A percentile compares a stretch with the other conserved stretches of the same genome.
These are phyloP conservation scores for Oncopodura yosiiana DNA, from an alignment of 1,140 invertebrate genomes.

Conservation along the genomic window DNA sequence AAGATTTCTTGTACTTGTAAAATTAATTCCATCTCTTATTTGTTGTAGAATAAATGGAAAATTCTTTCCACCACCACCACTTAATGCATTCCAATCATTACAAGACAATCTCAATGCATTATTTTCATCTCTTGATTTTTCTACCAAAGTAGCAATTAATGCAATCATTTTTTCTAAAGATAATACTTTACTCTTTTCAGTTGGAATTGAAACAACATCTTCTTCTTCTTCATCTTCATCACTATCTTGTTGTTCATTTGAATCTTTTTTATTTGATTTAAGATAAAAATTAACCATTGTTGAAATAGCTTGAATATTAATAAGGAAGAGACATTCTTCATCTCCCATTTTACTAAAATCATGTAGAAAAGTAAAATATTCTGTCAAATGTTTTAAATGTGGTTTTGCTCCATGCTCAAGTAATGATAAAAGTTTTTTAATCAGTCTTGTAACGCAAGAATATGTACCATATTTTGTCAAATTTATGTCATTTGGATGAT, in stretches of 20 bases:
- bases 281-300: constrained; percentile 86
- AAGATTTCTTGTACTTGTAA: constrained; percentile 81
- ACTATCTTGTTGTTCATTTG: constrained; percentile 40
- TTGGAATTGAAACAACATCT: constrained; percentile 49
- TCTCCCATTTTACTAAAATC: constrained; percentile 93
- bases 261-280: constrained; percentile 59
- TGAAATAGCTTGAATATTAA: constrained; percentile 74
- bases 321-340: constrained; percentile 76
- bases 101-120: constrained; percentile 63
- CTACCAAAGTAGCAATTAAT: constrained; percentile 73
- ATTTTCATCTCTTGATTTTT: constrained; percentile 69
- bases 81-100: constrained; percentile 60
- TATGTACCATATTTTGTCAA: constrained; percentile 59
- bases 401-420: constrained; percentile 80
- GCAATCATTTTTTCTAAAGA: constrained; percentile 95
- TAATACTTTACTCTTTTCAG: constrained; percentile 71
- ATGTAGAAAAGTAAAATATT: constrained; percentile 82
- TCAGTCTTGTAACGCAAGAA: constrained; percentile 83
- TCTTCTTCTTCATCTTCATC: constrained; percentile 73
- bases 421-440: constrained; percentile 75
- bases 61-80: constrained; percentile 73
- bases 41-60: constrained; percentile 90
- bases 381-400: constrained; percentile 74
- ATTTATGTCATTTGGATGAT: constrained; percentile 51
- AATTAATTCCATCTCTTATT: constrained; percentile 82